Evolutionary conservation across 2,797 vertebrate species (phyloP).

Genomic region (Tenualosa ilisha): DNA sequence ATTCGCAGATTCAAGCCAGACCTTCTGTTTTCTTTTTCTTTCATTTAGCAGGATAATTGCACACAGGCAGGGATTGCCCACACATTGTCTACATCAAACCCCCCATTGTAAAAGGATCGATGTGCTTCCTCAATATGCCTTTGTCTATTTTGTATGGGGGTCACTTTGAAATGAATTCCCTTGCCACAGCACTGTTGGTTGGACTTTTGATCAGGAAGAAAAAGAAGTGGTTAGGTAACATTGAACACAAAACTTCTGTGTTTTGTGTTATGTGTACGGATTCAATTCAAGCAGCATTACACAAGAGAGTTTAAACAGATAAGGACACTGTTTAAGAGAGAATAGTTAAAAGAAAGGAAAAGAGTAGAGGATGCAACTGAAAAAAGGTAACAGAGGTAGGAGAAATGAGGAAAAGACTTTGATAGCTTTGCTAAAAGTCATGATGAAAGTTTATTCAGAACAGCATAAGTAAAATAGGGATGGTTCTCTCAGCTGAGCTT

Average conservation of each 20-base stretch:
- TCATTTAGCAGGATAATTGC: not conserved
- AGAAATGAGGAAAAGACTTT: not conserved
- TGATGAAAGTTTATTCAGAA: not conserved
- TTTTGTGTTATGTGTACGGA: not conserved
- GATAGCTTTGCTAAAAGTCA: not conserved
- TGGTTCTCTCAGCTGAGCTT: not conserved
- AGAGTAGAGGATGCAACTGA: not conserved
- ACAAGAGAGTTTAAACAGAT: not conserved
- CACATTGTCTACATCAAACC: not conserved
- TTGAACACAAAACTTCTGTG: not conserved
- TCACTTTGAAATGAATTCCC: not conserved
- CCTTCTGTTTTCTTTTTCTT: constrained; percentile 10
- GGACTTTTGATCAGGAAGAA: not conserved
- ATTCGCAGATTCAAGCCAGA: not conserved
- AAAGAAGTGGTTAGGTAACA: not conserved
- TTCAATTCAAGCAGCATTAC: not conserved
- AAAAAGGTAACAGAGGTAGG: not conserved
- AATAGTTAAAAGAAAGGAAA: not conserved
- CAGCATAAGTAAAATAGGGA: not conserved
- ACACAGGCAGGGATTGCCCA: not conserved
- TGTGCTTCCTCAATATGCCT: constrained; percentile 12
- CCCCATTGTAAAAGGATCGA: not conserved
- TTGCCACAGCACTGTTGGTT: not conserved
- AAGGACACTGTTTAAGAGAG: not conserved
- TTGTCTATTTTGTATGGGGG: not conserved